These are phyloP conservation scores for Zaprionus davidi DNA, from an alignment of 1,140 invertebrate species.

Conservation along the genomic window DNA sequence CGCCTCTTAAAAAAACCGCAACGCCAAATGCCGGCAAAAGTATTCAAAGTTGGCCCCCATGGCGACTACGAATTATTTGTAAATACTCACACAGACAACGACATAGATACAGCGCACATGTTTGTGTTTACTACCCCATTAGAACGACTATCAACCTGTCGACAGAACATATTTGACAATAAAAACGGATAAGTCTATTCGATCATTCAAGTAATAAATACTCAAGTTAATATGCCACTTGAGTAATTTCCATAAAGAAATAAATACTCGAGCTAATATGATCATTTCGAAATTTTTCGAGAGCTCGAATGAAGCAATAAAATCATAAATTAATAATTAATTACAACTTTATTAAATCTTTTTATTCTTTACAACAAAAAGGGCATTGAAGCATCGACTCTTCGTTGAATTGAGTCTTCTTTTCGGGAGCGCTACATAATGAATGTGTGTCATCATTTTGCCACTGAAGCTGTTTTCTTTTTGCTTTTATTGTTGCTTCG, in stretches of 20 bases:
- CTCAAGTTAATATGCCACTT: background rate
- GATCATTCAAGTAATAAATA: background rate
- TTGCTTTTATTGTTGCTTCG: conserved; percentile 6
- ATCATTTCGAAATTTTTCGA: background rate
- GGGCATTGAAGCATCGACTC: background rate
- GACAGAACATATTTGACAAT: conserved; percentile 1
- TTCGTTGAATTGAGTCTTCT: background rate
- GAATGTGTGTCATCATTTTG: conserved; percentile 48
- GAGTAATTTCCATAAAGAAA: background rate
- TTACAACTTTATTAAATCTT: background rate
- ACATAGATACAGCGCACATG: conserved; percentile 9
- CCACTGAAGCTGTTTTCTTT: conserved; percentile 19
- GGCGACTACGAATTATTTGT: conserved; percentile 66
- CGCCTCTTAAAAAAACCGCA: conserved; percentile 40
- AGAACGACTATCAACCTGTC: conserved; percentile 11
- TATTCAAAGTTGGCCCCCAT: conserved; percentile 51
- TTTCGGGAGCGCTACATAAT: background rate
- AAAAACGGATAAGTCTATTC: background rate
- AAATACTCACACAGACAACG: conserved; percentile 1
- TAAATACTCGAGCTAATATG: background rate
- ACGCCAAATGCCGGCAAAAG: conserved; percentile 42
- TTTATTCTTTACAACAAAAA: background rate
- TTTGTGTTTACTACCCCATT: background rate
- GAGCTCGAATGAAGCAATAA: background rate
- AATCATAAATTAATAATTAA: conserved; percentile 3